Conservation (phyloP, 1,140 invertebrate species). For the Glossosoma conforme region DNA sequence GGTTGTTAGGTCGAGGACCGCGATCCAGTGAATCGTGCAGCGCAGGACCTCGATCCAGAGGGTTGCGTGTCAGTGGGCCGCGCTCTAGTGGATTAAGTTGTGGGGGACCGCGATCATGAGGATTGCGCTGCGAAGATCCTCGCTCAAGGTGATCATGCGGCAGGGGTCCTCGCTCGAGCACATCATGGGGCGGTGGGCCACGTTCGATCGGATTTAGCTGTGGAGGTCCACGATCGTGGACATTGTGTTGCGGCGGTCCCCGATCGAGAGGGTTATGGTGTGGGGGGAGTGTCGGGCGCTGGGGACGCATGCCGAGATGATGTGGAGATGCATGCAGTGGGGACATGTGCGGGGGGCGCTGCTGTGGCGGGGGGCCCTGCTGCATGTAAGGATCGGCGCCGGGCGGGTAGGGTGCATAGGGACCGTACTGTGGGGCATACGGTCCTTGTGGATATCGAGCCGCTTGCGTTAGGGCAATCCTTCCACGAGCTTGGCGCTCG, state of each 20-base stretch:
- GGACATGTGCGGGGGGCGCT: constrained; percentile 5
- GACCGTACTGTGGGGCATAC: constrained; percentile 45
- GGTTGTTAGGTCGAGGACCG: neutral
- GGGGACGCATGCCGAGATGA: constrained; percentile 6
- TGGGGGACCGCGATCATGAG: neutral
- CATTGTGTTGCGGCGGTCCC: neutral
- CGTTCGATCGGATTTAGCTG: neutral
- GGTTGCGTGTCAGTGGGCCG: neutral
- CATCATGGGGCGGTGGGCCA: neutral
- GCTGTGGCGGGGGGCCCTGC: constrained; percentile 18
- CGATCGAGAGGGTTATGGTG: neutral
- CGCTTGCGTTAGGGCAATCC: constrained; percentile 22
- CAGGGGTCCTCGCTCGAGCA: neutral
- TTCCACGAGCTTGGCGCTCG: constrained; percentile 34
- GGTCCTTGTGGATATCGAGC: constrained; percentile 43
- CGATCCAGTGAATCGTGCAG: neutral
- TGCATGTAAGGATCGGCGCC: constrained; percentile 17
- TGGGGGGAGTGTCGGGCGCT: constrained; percentile 6
- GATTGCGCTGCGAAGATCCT: too few species aligned
- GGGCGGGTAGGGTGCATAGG: constrained; percentile 44
- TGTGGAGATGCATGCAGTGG: neutral
- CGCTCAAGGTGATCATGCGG: neutral
- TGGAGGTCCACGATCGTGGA: neutral
- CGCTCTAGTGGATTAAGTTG: neutral
- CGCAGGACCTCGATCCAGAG: neutral